A percentile compares a stretch with the other conserved stretches of the same genome.
Evolutionary conservation across 2,113 vertebrate genomes (phyloP).

Genomic region (Acanthochromis polyacanthus): DNA sequence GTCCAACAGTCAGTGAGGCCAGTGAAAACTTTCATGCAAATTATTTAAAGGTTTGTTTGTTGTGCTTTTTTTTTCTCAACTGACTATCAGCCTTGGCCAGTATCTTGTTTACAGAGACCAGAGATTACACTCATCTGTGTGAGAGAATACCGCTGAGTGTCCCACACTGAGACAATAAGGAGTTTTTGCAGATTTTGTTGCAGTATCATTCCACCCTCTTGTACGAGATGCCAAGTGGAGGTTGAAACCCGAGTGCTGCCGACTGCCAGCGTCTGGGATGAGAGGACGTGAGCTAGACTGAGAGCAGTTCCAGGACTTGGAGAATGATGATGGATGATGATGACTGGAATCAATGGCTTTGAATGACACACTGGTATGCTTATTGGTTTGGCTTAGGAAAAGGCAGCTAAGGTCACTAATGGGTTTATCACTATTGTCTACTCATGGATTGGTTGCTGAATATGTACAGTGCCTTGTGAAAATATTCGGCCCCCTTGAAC

Average conservation of each 20-base stretch:
- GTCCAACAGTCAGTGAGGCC: not conserved
- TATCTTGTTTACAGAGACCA: not conserved
- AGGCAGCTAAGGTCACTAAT: conserved; percentile 39
- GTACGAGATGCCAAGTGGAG: conserved; percentile 52
- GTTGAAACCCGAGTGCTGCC: conserved; percentile 28
- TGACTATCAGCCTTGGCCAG: too few relatives aligned
- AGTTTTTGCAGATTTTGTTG: conserved; percentile 35
- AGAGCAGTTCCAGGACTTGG: conserved; percentile 31
- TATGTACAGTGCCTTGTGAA: too few relatives aligned
- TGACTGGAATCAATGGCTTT: conserved; percentile 42
- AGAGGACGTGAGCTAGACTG: conserved; percentile 8
- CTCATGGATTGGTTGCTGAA: conserved; percentile 30
- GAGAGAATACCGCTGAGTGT: not conserved
- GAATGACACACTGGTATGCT: conserved; percentile 38
- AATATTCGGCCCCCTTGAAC: too few relatives aligned
- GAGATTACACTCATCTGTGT: conserved; percentile 15
- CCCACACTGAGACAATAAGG: conserved; percentile 19
- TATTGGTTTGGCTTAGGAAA: conserved; percentile 51
- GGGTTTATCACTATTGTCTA: conserved; percentile 35
- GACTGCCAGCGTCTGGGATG: conserved; percentile 43
- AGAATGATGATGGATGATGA: conserved; percentile 72
- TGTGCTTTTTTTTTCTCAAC: not conserved
- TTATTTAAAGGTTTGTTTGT: not conserved
- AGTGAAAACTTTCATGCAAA: not conserved
- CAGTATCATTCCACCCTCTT: conserved; percentile 15